Percentiles rank a stretch among this genome's conserved stretches.
Conservation (phyloP, 2,797 vertebrate genomes). For the Neosilurus mollespiculum region DNA sequence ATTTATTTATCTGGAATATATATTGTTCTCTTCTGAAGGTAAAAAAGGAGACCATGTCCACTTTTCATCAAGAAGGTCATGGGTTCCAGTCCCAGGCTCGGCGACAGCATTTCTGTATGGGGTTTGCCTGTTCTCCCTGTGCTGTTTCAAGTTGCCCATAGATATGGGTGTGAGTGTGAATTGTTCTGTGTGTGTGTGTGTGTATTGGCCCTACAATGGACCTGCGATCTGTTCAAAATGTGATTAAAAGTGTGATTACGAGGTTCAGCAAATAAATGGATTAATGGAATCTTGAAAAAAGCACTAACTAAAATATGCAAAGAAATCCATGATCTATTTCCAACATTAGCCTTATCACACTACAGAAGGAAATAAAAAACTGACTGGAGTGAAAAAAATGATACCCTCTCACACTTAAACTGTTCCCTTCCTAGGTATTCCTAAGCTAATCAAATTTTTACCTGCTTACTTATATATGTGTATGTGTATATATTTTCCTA, state of each 20-base stretch:
- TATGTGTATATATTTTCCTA: slow-evolving; percentile 15
- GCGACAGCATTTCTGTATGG: too few species aligned
- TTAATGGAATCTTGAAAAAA: not conserved
- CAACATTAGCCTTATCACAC: not conserved
- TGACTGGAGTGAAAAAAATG: not conserved
- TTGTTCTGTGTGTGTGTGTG: too few species aligned
- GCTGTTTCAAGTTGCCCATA: too few species aligned
- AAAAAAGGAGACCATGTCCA: slow-evolving; percentile 59
- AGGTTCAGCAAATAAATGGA: too few species aligned
- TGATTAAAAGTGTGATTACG: too few species aligned
- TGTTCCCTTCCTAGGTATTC: not conserved
- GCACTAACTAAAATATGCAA: not conserved
- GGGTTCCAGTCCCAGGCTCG: too few species aligned
- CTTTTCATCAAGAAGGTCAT: too few species aligned
- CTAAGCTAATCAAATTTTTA: not conserved
- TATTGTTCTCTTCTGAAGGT: slow-evolving; percentile 61
- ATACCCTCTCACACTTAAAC: not conserved
- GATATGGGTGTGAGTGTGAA: too few species aligned
- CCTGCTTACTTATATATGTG: not conserved
- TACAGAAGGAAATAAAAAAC: not conserved
- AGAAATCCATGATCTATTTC: not conserved
- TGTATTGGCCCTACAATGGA: too few species aligned
- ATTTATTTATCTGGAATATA: not conserved
- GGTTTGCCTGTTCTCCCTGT: too few species aligned
- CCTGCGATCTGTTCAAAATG: too few species aligned